A percentile compares a stretch with the other conserved stretches of the same genome.
Conservation (phyloP, 2,797 vertebrate genomes). For the Gymnothorax reevesii region DNA sequence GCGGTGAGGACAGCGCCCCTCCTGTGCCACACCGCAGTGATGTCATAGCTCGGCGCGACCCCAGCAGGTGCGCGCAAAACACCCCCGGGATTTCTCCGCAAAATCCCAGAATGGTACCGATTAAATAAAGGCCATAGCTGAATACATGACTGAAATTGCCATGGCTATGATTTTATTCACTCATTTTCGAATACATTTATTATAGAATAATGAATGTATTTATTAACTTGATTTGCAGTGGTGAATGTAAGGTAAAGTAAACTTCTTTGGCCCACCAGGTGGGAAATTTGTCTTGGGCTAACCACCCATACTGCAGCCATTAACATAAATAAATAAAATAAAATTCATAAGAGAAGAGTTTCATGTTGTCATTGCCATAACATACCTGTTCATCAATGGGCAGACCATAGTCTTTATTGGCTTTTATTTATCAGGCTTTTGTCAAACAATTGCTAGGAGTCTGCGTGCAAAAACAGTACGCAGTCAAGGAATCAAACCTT, state of each 20-base stretch:
- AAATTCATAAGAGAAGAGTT: neutral
- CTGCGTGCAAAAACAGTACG: neutral
- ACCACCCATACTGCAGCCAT: no score
- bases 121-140: neutral
- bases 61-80: neutral
- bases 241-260: no score
- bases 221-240: no score
- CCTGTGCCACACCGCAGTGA: neutral
- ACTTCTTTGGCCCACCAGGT: no score
- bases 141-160: neutral
- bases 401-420: neutral
- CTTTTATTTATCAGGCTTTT: no score
- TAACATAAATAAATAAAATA: no score
- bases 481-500: neutral
- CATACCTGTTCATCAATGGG: neutral
- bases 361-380: neutral
- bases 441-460: no score
- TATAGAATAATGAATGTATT: no score
- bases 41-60: neutral
- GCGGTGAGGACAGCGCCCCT: neutral
- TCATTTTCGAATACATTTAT: no score
- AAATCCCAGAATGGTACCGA: neutral
- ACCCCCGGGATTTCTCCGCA: neutral
- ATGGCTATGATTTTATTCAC: neutral
- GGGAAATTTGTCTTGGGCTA: no score